These are phyloP conservation scores for Aricia artaxerxes DNA, from an alignment of 2,888 invertebrate genomes.

Conservation along the genomic window DNA sequence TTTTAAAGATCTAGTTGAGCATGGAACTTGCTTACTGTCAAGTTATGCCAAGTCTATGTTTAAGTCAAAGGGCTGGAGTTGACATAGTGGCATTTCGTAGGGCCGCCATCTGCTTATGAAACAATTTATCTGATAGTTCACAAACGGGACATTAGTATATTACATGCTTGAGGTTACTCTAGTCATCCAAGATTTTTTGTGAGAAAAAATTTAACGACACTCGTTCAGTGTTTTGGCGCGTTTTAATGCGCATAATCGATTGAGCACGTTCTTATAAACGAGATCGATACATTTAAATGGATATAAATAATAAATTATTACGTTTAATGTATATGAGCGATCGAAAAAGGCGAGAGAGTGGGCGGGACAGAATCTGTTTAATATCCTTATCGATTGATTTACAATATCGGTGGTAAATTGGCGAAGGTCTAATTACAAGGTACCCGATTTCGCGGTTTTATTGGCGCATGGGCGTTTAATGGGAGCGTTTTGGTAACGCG, in stretches of 20 bases:
- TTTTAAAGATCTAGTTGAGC: no score
- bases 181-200: no score
- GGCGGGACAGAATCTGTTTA: slow-evolving; percentile 42
- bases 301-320: slow-evolving; percentile 21
- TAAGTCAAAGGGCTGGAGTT: no score
- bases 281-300: slow-evolving; percentile 12
- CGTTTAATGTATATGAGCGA: neutral
- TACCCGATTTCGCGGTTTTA: slow-evolving; percentile 21
- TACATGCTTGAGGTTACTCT: no score
- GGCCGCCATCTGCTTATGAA: no score
- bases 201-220: neutral
- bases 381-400: slow-evolving; percentile 26
- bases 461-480: slow-evolving; percentile 25
- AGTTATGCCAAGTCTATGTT: no score
- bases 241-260: slow-evolving; percentile 15
- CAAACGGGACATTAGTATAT: no score
- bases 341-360: slow-evolving; percentile 1
- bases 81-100: no score
- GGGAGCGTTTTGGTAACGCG: slow-evolving; percentile 52
- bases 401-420: slow-evolving; percentile 14
- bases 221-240: neutral
- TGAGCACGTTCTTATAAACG: slow-evolving; percentile 20
- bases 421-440: slow-evolving; percentile 25
- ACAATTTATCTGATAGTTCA: no score
- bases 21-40: no score